Percentiles rank a stretch among this genome's conserved stretches.
Conservation (phyloP, 1,140 invertebrate species). For the Drosophila guanche region DNA sequence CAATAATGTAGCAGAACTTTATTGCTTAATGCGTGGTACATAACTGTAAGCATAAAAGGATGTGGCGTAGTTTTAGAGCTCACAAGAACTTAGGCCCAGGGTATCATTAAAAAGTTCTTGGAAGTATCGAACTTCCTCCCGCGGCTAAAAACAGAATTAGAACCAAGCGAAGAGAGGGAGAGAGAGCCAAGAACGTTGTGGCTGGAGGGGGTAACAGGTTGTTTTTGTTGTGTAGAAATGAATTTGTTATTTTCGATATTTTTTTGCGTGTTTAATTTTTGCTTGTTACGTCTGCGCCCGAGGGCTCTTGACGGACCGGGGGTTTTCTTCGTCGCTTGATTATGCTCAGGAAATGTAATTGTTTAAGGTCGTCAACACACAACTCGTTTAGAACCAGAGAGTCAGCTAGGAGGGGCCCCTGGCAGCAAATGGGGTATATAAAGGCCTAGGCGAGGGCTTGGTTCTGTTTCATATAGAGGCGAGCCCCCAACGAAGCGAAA, state of each 20-base stretch:
- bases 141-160: conserved; percentile 36
- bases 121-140: neutral
- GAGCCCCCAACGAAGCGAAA: conserved; percentile 19
- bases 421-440: conserved; percentile 47
- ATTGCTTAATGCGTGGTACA: too few relatives aligned
- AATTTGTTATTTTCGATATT: conserved; percentile 39
- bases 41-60: too few relatives aligned
- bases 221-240: conserved; percentile 38
- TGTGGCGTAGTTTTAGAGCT: too few relatives aligned
- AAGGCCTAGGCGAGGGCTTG: conserved; percentile 32
- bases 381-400: conserved; percentile 66
- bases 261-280: conserved; percentile 11
- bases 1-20: too few relatives aligned
- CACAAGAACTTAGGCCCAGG: too few relatives aligned
- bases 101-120: neutral
- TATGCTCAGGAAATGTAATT: conserved; percentile 77
- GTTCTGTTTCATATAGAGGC: conserved; percentile 8
- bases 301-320: conserved; percentile 37
- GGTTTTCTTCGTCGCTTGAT: conserved; percentile 68
- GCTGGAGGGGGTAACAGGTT: conserved; percentile 16
- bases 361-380: conserved; percentile 60
- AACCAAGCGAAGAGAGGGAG: neutral
- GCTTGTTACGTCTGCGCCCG: conserved; percentile 6
- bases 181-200: neutral
- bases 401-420: conserved; percentile 1